Evolutionary conservation across 2,888 invertebrate species (phyloP), one percentile per base, ranked within the genome.

Genomic region (Perithous albicinctus): DNA sequence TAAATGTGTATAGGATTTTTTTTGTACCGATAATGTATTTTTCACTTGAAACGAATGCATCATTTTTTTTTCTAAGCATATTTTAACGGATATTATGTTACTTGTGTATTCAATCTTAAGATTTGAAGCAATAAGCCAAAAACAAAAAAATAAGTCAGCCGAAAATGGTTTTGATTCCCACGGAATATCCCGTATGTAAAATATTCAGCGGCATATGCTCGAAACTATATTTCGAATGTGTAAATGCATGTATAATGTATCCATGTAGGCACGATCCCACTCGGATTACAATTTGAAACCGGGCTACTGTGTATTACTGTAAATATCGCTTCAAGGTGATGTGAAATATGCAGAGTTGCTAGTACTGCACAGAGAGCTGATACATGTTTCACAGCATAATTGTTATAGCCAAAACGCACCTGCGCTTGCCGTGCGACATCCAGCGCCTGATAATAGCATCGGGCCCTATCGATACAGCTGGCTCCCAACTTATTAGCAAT

Each of bases 381-480:
- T n/a, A n/a, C 7, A 46, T 46, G 20, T 48, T 48, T 0, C 20
- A 0, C 48, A 18, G 26, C n/a, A 10, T 56, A 20, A 38, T 61
- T 35, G 18, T 29, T 32, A 26, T 32, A 5, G 32, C 56, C 12
- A 32, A n/a, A n/a, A 72, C 69, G 12, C 78, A 95, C 94, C 89
- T 96, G 95, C 6, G 98, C 97, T 89, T 95, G 94, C 74, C 95
- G 95, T 0, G 98, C 96, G 38, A 96, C 94, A 74, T 96, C 96
- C 77, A 96, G 93, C 0, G 98, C 96, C 86, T 98, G 98, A 93
- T 98, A 97, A 93, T 98, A 99, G 4, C 98, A 98, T 83, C 98
- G 94, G 1, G 98, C 97, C 91, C 96, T 96, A 90, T 98, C 97
- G 85, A 99, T 97, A 90, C 96, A 97, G 76, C 95, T 95, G 12